These are phyloP conservation scores for Onychorhynchus coronatus DNA, from an alignment of 2,113 vertebrate genomes.

Conservation along the genomic window DNA sequence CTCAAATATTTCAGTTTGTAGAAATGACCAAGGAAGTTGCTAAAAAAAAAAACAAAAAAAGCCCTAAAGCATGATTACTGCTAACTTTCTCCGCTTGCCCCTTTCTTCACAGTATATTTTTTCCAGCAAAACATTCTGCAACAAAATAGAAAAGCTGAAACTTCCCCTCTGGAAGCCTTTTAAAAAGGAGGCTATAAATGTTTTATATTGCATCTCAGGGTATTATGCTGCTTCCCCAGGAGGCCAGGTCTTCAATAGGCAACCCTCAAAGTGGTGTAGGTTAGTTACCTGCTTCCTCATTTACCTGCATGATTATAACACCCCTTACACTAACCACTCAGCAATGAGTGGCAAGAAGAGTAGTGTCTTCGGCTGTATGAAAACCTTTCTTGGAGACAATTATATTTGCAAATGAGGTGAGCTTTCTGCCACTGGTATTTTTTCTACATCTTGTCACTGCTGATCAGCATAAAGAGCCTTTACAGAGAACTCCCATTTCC, in stretches of 20 bases:
- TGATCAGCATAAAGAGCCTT: neutral
- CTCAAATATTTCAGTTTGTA: neutral
- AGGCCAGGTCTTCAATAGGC: neutral
- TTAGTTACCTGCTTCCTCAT: conserved; percentile 22
- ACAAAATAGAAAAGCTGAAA: conserved; percentile 28
- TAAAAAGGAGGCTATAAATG: conserved; percentile 29
- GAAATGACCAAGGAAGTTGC: neutral
- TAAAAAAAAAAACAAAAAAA: neutral
- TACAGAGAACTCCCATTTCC: neutral
- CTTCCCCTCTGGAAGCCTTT: conserved; percentile 12
- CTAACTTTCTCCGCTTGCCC: neutral
- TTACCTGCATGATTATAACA: neutral
- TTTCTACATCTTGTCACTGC: neutral
- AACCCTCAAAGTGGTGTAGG: neutral
- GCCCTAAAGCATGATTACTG: neutral
- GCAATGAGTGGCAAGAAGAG: neutral
- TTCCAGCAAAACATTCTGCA: neutral
- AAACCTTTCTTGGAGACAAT: neutral
- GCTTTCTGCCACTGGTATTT: neutral
- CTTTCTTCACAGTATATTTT: neutral
- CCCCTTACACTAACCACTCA: neutral
- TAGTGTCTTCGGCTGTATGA: neutral
- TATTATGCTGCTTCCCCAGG: neutral
- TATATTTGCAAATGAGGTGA: neutral
- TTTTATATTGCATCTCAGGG: conserved; percentile 24